Conservation (phyloP, 2,888 invertebrate genomes). For the Muscina levida region DNA sequence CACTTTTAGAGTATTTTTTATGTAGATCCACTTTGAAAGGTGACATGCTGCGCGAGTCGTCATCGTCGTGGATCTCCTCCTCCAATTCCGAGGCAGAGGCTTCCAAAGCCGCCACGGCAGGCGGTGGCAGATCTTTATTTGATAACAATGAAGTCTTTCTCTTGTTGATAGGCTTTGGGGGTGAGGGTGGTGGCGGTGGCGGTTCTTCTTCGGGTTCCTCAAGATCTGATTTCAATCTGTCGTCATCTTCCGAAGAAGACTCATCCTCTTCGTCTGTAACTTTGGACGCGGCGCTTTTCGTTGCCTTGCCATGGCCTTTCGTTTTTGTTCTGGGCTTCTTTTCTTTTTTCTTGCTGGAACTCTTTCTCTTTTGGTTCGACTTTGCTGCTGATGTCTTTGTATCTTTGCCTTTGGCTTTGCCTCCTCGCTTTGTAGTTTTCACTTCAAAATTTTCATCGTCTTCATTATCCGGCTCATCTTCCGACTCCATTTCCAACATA, state of each 20-base stretch:
- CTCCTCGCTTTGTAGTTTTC: conserved; percentile 59
- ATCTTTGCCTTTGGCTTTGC: conserved; percentile 58
- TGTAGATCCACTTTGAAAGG: conserved; percentile 79
- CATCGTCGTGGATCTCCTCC: conserved; percentile 72
- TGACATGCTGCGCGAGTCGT: conserved; percentile 77
- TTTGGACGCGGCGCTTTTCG: conserved; percentile 35
- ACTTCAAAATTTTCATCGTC: conserved; percentile 70
- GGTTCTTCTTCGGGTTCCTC: conserved; percentile 56
- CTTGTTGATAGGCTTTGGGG: conserved; percentile 65
- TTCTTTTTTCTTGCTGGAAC: conserved; percentile 60
- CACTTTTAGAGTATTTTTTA: conserved; percentile 80
- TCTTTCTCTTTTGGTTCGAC: conserved; percentile 56
- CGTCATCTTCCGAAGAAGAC: conserved; percentile 60
- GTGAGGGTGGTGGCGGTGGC: conserved; percentile 47
- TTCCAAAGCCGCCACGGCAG: conserved; percentile 74
- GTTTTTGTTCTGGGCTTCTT: conserved; percentile 56
- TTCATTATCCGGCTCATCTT: conserved; percentile 62
- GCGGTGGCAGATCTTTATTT: conserved; percentile 72
- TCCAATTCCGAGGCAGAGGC: conserved; percentile 75
- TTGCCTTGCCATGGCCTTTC: conserved; percentile 45
- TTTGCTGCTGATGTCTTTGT: conserved; percentile 23
- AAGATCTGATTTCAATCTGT: conserved; percentile 57
- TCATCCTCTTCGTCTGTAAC: conserved; percentile 60
- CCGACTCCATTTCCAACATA: conserved; percentile 63
- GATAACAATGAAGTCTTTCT: conserved; percentile 60